Evolutionary conservation across 1,140 invertebrate species (phyloP).

Genomic region (Agrypnia vestita): DNA sequence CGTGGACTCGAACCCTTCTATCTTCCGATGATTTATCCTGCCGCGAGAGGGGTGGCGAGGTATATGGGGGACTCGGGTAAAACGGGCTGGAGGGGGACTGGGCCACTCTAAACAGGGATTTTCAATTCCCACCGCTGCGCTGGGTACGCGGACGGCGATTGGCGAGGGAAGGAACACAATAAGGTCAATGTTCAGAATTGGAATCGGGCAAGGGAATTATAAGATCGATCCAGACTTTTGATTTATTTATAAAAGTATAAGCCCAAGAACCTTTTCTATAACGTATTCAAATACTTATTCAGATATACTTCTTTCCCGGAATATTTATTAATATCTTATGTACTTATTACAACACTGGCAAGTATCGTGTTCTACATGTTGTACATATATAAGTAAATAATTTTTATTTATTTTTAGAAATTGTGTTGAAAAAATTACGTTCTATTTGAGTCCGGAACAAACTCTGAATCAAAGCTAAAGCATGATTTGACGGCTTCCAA

Average conservation of each 20-base stretch:
- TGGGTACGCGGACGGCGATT: neutral
- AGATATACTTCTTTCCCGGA: too few species aligned
- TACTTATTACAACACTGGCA: too few species aligned
- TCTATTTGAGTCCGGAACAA: too few species aligned
- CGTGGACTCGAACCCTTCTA: conserved; percentile 43
- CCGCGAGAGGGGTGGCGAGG: neutral
- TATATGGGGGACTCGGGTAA: neutral
- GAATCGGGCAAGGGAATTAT: conserved; percentile 43
- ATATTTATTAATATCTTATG: too few species aligned
- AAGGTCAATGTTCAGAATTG: conserved; percentile 45
- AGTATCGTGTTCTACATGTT: too few species aligned
- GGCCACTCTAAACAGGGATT: conserved; percentile 36
- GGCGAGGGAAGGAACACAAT: conserved; percentile 21
- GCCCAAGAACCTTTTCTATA: too few species aligned
- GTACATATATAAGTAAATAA: too few species aligned
- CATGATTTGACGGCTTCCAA: too few species aligned
- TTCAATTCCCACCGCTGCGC: conserved; percentile 40
- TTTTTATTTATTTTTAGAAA: too few species aligned
- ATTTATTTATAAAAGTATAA: conserved; percentile 17
- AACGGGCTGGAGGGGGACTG: neutral
- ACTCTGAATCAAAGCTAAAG: too few species aligned
- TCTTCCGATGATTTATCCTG: conserved; percentile 49
- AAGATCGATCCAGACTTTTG: conserved; percentile 20
- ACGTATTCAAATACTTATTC: too few species aligned
- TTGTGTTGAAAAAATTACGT: too few species aligned